Conservation (phyloP, 2,888 invertebrate genomes). For the Spodoptera picta region DNA sequence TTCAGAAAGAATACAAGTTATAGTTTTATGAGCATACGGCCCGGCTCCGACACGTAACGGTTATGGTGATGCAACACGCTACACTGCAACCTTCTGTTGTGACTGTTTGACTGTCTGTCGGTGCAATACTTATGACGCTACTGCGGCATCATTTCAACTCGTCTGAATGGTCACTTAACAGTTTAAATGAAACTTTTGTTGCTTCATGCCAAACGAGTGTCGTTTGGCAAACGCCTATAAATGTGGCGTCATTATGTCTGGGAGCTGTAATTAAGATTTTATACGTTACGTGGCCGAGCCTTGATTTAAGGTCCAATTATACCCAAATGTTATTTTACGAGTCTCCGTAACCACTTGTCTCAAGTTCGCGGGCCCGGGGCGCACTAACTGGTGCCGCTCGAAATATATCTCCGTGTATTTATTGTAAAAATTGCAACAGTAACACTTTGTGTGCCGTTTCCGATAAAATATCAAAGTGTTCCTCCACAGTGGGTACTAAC, state of each 20-base stretch:
- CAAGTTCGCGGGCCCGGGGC: slow-evolving; percentile 1
- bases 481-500: slow-evolving; percentile 21
- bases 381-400: neutral
- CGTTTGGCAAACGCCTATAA: slow-evolving; percentile 47
- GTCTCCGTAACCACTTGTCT: slow-evolving; percentile 10
- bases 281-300: slow-evolving; percentile 12
- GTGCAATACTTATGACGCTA: slow-evolving; percentile 19
- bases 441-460: slow-evolving; percentile 20
- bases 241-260: slow-evolving; percentile 34
- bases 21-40: slow-evolving; percentile 43
- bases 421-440: slow-evolving; percentile 36
- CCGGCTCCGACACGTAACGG: slow-evolving; percentile 49
- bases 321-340: slow-evolving; percentile 29
- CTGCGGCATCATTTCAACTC: slow-evolving; percentile 31
- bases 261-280: slow-evolving; percentile 40
- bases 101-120: slow-evolving; percentile 4
- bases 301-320: slow-evolving; percentile 24
- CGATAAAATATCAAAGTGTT: slow-evolving; percentile 39
- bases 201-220: slow-evolving; percentile 41
- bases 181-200: slow-evolving; percentile 42
- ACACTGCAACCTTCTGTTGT: slow-evolving; percentile 36
- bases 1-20: slow-evolving; percentile 34
- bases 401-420: slow-evolving; percentile 5
- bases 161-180: slow-evolving; percentile 44
- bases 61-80: slow-evolving; percentile 55